These are phyloP conservation scores for Bufo gargarizans DNA, from an alignment of 2,113 vertebrate genomes.

Conservation along the genomic window DNA sequence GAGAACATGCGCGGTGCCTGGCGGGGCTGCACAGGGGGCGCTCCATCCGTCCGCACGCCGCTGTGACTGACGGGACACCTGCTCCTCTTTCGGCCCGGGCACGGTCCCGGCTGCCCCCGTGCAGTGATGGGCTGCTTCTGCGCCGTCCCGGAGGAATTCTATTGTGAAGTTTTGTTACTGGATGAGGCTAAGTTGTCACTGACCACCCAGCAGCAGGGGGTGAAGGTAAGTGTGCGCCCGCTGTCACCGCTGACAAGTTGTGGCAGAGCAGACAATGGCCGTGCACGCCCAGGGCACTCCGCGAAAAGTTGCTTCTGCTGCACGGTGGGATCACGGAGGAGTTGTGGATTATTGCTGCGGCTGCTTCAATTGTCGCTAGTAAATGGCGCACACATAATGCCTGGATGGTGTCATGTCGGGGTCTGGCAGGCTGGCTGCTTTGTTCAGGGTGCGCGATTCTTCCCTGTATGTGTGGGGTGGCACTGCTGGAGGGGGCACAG, in stretches of 20 bases:
- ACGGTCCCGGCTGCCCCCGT: not conserved
- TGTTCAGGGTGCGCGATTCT: not conserved
- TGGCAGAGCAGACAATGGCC: constrained; percentile 36
- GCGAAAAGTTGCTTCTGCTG: constrained; percentile 1
- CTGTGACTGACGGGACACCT: constrained; percentile 24
- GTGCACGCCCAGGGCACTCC: constrained; percentile 13
- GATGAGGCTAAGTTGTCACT: constrained; percentile 85
- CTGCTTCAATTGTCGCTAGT: too few relatives aligned
- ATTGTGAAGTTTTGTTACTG: constrained; percentile 89
- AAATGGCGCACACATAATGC: too few relatives aligned
- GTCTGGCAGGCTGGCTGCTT: not conserved
- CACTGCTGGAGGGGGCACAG: not conserved
- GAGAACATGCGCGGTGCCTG: constrained; percentile 10
- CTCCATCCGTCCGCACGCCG: not conserved
- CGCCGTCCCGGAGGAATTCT: constrained; percentile 85
- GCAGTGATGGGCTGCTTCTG: constrained; percentile 86
- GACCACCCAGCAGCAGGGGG: constrained; percentile 81
- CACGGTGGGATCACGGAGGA: not conserved
- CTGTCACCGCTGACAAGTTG: constrained; percentile 21
- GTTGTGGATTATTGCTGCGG: too few relatives aligned
- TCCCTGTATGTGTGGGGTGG: not conserved
- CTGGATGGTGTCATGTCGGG: not conserved
- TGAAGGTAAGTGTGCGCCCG: constrained; percentile 76
- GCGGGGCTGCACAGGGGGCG: constrained; percentile 7
- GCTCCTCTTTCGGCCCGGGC: not conserved